Evolutionary conservation across 1,140 invertebrate species (phyloP), one percentile per base, ranked within the genome.

Genomic region (Rhizoglyphus robini): DNA sequence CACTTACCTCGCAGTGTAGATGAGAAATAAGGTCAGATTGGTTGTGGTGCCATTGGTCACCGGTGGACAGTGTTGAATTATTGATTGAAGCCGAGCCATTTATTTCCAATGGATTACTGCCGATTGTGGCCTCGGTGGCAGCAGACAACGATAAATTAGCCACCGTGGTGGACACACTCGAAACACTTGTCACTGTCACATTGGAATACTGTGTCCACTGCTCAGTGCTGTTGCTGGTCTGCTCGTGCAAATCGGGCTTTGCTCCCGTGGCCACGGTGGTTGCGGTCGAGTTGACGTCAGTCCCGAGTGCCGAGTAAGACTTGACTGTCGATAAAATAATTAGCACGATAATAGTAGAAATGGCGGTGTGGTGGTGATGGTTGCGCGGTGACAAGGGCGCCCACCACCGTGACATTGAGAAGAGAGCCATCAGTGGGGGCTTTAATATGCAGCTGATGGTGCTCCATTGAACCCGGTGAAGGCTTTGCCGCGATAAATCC

Each of bases 11-110:
- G 20, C 51, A 54, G 20, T 54, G 51, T 54, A 20, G 31, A 54
- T 5, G 20, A 11, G 51, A 54, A 54, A 54, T 54, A 54, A 54
- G 51, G 51, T 54, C 51, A 54, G 51, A 54, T 15, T 54, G 51
- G 23, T 54, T 25, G 23, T 23, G 51, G 51, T 54, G 51, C 51
- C 51, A 20, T 11, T 54, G 51, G 51, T 54, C 51, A 54, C 8
- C 51, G 20, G 20, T 5, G 8, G 8, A 54, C 51, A 27, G 20
- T 32, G 51, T 23, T 5, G 51, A 54, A 54, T 54, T 54, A 54
- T 54, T 5, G 51, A 8, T 20, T 23, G 51, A 54, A 8, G 23
- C 8, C 31, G 51, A n/a, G n/a, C n/a, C n/a, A n/a, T n/a, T n/a
- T n/a, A n/a, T n/a, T n/a, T n/a, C n/a, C n/a, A n/a, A n/a, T n/a